Evolutionary conservation across 1,140 invertebrate genomes (phyloP), one percentile per base, ranked within the genome.

Genomic region (Condylostylus longicornis): DNA sequence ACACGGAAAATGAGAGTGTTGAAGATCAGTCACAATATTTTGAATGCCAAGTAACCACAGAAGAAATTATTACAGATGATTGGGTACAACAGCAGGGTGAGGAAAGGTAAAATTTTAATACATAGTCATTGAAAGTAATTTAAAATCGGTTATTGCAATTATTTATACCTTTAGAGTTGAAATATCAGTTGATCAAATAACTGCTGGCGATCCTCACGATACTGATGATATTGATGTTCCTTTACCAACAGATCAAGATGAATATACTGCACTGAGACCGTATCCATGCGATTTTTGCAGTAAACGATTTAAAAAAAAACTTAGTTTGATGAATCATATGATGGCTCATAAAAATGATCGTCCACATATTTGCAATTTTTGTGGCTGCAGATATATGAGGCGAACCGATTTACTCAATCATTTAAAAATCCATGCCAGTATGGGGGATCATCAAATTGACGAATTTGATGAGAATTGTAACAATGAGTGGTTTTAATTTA

Each of bases 251-350:
- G 79, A 82, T 53, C 80, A 83, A 65, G 80, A 84, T 60, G 74
- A 81, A 40, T 83, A 83, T 49, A 81, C 77, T 19, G 75, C 76
- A 3, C 70, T 77, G 42, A 69, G 80, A n/a, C 81, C 82, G 0
- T 83, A 80, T 65, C 81, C 82, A 0, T 87, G 82, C 49, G 82
- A 87, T 50, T 83, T 84, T 53, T 85, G 82, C 49, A 82, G 77
- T 31, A 67, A 80, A 7, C 68, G 81, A 31, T 86, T 86, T 50
- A 69, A 79, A 5, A 84, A 84, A 51, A 85, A 85, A 51, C 75
- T 75, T 10, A 81, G 79, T 39, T 62, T 84, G 1, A 81, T 82
- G 72, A 82, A 79, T 53, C 82, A 86, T 48, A 84, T 86, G 78
- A 70, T 83, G 2, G 73, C 79, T 0, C 81, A 85, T 63, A 79